Conservation (phyloP, 2,797 vertebrate genomes). For the Helicolenus hilgendorfi region DNA sequence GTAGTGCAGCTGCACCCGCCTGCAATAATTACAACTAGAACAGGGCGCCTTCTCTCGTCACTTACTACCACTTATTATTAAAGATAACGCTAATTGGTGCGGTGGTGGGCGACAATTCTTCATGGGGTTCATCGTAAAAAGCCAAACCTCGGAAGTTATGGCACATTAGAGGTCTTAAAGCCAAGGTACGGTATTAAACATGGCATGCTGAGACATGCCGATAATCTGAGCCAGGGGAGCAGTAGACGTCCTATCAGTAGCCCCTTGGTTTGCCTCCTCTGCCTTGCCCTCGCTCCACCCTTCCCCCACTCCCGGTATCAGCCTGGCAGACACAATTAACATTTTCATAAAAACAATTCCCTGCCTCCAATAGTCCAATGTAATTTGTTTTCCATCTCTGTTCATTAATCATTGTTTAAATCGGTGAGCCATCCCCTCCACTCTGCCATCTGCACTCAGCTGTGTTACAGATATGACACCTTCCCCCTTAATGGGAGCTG, state of each 20-base stretch:
- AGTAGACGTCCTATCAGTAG: constrained; percentile 82
- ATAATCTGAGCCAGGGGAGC: constrained; percentile 83
- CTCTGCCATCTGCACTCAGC: constrained; percentile 99
- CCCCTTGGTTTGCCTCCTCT: constrained; percentile 72
- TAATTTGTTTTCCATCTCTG: constrained; percentile 99
- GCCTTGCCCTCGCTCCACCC: constrained; percentile 81
- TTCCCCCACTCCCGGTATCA: constrained; percentile 86
- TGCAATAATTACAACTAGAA: constrained; percentile 90
- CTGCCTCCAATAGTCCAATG: constrained; percentile 99
- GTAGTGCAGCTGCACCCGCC: constrained; percentile 90
- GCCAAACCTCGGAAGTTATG: constrained; percentile 85
- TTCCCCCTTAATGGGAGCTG: constrained; percentile 99
- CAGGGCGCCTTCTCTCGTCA: constrained; percentile 88
- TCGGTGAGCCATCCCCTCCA: constrained; percentile 99
- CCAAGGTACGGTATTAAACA: constrained; percentile 83
- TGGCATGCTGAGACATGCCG: constrained; percentile 70
- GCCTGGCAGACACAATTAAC: constrained; percentile 99
- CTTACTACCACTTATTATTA: constrained; percentile 91
- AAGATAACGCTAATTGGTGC: constrained; percentile 89
- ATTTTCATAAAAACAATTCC: constrained; percentile 99
- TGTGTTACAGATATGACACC: constrained; percentile 99
- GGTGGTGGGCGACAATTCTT: constrained; percentile 85
- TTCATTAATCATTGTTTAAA: constrained; percentile 99
- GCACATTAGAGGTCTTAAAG: constrained; percentile 83
- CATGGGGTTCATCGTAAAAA: constrained; percentile 85